Conservation (phyloP, 1,140 invertebrate species). For the Orius insidiosus region DNA sequence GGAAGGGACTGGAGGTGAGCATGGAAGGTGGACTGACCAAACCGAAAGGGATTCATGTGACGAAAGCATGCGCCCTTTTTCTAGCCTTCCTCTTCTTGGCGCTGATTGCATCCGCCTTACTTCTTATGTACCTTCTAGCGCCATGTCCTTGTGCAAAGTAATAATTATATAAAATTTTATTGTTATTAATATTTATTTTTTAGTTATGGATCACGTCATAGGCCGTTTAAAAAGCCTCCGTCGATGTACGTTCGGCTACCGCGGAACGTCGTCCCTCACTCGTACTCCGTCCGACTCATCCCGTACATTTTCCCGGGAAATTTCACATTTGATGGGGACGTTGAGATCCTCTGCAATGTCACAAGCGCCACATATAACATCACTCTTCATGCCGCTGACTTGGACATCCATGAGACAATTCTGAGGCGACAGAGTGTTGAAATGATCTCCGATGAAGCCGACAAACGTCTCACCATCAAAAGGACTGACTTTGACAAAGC, state of each 20-base stretch:
- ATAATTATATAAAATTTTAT: not conserved
- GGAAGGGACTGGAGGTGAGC: constrained; percentile 4
- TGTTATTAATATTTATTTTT: too few relatives aligned
- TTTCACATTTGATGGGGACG: constrained; percentile 57
- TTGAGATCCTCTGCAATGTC: constrained; percentile 46
- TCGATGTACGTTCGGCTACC: constrained; percentile 42
- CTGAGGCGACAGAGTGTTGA: constrained; percentile 21
- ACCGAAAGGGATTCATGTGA: constrained; percentile 2
- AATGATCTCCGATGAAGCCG: constrained; percentile 19
- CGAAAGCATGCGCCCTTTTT: constrained; percentile 6
- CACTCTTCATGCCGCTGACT: constrained; percentile 54
- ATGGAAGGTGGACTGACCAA: constrained; percentile 9
- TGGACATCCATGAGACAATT: constrained; percentile 32
- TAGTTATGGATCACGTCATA: too few relatives aligned
- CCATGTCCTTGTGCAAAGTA: constrained; percentile 8
- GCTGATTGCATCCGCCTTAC: constrained; percentile 2
- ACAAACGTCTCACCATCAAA: constrained; percentile 13
- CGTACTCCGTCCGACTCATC: constrained; percentile 32
- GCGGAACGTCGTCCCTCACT: constrained; percentile 39
- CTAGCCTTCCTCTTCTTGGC: constrained; percentile 6
- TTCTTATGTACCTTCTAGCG: constrained; percentile 6
- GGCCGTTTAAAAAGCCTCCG: too few relatives aligned
- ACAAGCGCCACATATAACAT: constrained; percentile 47
- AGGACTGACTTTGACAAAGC: constrained; percentile 36
- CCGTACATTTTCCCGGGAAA: constrained; percentile 27